phyloP scores from a whole-genome alignment of 2,797 vertebrate genomes.

The Neopelma chrysocephalum region DNA sequence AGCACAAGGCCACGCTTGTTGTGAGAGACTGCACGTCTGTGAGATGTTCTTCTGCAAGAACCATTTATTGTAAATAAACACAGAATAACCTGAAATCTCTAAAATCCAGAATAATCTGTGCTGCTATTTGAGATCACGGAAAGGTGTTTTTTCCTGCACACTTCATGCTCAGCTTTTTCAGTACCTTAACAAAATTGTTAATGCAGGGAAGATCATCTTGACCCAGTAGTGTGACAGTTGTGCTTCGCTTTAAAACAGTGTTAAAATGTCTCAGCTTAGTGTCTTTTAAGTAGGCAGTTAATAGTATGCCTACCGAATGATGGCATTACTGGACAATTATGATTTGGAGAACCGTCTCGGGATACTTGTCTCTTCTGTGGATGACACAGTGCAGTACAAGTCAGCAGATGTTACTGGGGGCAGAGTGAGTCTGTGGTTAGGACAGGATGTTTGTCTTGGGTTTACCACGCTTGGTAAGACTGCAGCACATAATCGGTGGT shows the following conservation, averaged over 20 bases:
- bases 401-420: not conserved
- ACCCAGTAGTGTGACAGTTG: not conserved
- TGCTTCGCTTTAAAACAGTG: not conserved
- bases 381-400: not conserved
- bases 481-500: not conserved
- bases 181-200: not conserved
- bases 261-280: not conserved
- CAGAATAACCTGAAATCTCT: not conserved
- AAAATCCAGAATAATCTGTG: not conserved
- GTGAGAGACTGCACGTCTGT: not conserved
- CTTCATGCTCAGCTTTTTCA: not conserved
- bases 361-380: fast-evolving
- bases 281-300: not conserved
- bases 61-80: not conserved
- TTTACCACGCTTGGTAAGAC: not conserved
- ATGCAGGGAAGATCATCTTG: not conserved
- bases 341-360: not conserved
- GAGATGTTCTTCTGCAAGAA: not conserved
- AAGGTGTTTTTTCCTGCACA: not conserved
- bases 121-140: not conserved
- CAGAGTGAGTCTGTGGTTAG: not conserved
- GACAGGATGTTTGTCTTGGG: not conserved
- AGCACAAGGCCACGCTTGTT: not conserved
- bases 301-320: not conserved
- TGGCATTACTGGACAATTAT: not conserved